Conservation (phyloP, 2,797 vertebrate genomes). For the Lutjanus argentimaculatus region DNA sequence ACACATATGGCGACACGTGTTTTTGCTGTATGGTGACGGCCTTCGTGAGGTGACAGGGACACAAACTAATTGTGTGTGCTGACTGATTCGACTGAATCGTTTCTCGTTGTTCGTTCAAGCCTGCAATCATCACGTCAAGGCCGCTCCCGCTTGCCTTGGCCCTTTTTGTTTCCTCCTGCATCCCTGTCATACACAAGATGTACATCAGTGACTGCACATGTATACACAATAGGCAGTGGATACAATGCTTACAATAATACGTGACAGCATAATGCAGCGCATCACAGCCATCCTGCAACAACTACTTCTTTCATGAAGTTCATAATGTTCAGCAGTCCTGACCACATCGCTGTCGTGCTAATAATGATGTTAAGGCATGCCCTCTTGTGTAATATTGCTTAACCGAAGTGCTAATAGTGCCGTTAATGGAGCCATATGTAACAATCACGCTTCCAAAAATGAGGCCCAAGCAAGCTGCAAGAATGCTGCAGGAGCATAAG, state of each 20-base stretch:
- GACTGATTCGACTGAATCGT: not conserved
- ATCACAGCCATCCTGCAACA: not conserved
- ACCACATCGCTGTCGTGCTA: too few species aligned
- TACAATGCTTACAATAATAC: not conserved
- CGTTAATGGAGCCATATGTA: too few species aligned
- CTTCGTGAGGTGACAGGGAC: not conserved
- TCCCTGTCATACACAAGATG: not conserved
- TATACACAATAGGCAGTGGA: not conserved
- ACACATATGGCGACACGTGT: not conserved
- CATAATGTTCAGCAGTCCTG: not conserved
- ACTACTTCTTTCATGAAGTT: not conserved
- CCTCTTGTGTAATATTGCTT: too few species aligned
- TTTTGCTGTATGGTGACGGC: not conserved
- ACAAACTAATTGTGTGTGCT: not conserved
- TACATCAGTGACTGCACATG: not conserved
- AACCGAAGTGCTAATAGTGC: too few species aligned
- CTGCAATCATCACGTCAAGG: constrained; percentile 3
- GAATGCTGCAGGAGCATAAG: too few species aligned
- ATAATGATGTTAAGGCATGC: too few species aligned
- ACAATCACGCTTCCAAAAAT: too few species aligned
- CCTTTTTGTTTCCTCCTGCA: not conserved
- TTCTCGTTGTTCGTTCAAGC: not conserved
- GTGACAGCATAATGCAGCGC: not conserved
- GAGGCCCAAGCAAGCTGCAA: too few species aligned
- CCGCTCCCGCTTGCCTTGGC: not conserved